A percentile compares a stretch with the other conserved stretches of the same genome.
Conservation (phyloP, 2,113 vertebrate genomes). For the Zosterops japonicus region DNA sequence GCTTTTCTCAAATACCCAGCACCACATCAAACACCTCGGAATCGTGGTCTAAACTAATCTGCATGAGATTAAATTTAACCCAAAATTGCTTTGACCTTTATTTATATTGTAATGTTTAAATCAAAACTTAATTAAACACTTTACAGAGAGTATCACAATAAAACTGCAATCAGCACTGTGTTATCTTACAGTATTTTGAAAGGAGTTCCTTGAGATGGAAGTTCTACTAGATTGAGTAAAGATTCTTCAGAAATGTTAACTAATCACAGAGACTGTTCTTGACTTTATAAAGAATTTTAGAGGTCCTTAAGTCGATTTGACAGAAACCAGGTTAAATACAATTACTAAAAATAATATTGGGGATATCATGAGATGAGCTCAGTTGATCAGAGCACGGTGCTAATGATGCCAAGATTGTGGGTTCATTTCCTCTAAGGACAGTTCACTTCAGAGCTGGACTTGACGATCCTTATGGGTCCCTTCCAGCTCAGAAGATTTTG, state of each 20-base stretch:
- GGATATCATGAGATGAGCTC: background rate
- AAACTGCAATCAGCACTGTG: background rate
- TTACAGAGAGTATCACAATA: background rate
- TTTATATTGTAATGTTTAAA: slow-evolving; percentile 1
- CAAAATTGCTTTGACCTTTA: slow-evolving; percentile 1
- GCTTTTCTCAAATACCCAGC: background rate
- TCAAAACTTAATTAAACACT: background rate
- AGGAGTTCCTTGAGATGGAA: background rate
- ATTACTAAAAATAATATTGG: background rate
- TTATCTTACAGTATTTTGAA: background rate
- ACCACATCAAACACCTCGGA: background rate
- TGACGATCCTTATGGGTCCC: background rate
- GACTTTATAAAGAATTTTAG: background rate
- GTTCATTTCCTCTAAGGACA: background rate
- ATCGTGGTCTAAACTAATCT: background rate
- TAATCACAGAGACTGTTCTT: background rate
- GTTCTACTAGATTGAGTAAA: background rate
- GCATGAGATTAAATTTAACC: background rate
- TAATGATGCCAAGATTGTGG: background rate
- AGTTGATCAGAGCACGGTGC: background rate
- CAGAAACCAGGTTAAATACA: background rate
- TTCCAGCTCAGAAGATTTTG: background rate
- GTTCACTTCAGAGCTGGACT: background rate
- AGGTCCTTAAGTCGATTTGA: background rate
- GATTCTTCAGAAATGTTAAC: background rate